Evolutionary conservation across 2,113 vertebrate genomes (phyloP).

Genomic region (Trematomus loennbergii): DNA sequence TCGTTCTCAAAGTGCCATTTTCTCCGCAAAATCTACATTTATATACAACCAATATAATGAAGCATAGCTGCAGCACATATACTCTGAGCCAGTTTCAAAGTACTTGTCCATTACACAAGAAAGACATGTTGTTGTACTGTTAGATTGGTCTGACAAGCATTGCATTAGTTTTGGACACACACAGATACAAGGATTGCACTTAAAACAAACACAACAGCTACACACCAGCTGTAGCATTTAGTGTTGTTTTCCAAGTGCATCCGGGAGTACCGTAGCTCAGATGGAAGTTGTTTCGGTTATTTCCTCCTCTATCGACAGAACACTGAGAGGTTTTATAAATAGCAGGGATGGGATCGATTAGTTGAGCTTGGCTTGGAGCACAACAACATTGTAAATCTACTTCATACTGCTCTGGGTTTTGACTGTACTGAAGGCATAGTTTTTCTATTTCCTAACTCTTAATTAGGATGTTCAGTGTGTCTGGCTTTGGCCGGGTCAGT

Average conservation of each 20-base stretch:
- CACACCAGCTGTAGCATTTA: slow-evolving; percentile 11
- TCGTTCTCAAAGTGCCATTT: background rate
- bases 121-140: too few relatives aligned
- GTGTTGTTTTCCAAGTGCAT: slow-evolving; percentile 8
- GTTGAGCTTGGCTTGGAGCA: background rate
- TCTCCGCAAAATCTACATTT: background rate
- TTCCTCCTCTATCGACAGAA: slow-evolving; percentile 11
- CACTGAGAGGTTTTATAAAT: slow-evolving; percentile 35
- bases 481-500: background rate
- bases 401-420: too few relatives aligned
- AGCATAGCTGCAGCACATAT: background rate
- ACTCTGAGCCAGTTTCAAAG: background rate
- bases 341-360: slow-evolving; percentile 29
- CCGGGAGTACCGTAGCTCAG: slow-evolving; percentile 18
- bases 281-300: slow-evolving; percentile 17
- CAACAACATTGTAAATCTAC: slow-evolving; percentile 11
- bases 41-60: background rate
- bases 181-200: too few relatives aligned
- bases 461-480: background rate
- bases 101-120: too few relatives aligned
- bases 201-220: background rate
- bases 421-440: too few relatives aligned
- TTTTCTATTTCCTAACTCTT: background rate
- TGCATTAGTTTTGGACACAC: too few relatives aligned
- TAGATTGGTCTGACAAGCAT: too few relatives aligned